Evolutionary conservation across 2,113 vertebrate genomes (phyloP).

Genomic region (Melanotaenia duboulayi): DNA sequence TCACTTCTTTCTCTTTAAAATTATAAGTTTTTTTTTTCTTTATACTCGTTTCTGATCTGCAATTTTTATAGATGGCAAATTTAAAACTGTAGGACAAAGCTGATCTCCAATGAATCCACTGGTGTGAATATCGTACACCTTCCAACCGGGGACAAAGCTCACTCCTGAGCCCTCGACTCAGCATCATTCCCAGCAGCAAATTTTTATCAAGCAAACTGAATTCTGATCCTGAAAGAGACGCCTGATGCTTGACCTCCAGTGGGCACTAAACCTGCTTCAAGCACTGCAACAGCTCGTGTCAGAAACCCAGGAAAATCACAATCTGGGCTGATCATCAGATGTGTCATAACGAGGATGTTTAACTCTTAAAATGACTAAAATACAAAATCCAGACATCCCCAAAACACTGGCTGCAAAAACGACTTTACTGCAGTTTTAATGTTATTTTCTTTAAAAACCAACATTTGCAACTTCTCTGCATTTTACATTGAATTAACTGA

Average conservation of each 20-base stretch:
- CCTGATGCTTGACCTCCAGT: background rate
- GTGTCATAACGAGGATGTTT: background rate
- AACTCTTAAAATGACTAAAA: conserved; percentile 35
- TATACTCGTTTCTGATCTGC: conserved; percentile 10
- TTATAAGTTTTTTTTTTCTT: background rate
- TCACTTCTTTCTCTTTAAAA: conserved; percentile 13
- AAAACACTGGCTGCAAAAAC: conserved; percentile 73
- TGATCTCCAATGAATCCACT: conserved; percentile 4
- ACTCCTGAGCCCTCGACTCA: background rate
- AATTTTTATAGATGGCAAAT: conserved; percentile 1
- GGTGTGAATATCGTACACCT: conserved; percentile 11
- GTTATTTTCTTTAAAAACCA: conserved; percentile 77
- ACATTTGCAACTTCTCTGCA: conserved; percentile 70
- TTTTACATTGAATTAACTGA: conserved; percentile 78
- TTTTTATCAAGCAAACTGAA: conserved; percentile 17
- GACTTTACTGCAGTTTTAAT: conserved; percentile 80
- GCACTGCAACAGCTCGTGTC: conserved; percentile 28
- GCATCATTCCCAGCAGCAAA: background rate
- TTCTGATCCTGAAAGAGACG: conserved; percentile 53
- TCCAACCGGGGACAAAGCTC: background rate
- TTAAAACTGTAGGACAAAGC: background rate
- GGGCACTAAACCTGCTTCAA: conserved; percentile 14
- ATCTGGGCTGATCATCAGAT: conserved; percentile 2
- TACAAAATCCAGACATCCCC: conserved; percentile 70
- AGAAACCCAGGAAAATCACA: conserved; percentile 25